Base-by-base conservation (phyloP, 2,888 invertebrate species). In the Agrenia bidenticulata region DNA sequence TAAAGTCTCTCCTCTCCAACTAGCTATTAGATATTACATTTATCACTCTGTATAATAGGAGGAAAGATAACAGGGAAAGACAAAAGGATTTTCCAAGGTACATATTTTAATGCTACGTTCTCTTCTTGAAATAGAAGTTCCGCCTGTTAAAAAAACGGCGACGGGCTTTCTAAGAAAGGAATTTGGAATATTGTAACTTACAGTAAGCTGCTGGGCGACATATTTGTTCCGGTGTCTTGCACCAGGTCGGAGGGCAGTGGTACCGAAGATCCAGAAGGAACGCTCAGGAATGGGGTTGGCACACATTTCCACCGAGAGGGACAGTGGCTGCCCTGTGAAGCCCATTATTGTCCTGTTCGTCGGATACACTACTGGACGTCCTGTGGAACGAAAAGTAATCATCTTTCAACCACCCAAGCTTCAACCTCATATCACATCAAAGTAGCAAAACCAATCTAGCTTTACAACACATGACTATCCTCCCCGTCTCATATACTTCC, bases 251-350 rank as follows among this genome's bases (percentile, higher is more conserved):
- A 79, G 77, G 49, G 77, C 77, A 55, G 73, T 69, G 49, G 73
- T 74, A 26, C 77, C 76, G 49, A 78, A 75, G 55, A 87, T 83
- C 88, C 88, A 88, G 70, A 86, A 80, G 24, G 85, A 84, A 77
- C 83, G 83, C 57, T 82, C 84, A 75, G 86, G 85, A 45, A 85
- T 83, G 2, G 90, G 90, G 80, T 89, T 88, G 74, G 89, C 89
- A 81, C 89, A 89, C 79, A 88, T 88, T 79, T 89, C 88, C 73
- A 88, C 87, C 45, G 86, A 84, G 49, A 89, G 80, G 72, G 87
- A 86, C 68, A 88, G 80, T 0, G 86, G 84, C 68, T 87, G 86
- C 37, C 89, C 89, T 64, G 86, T 85, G 76, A 87, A 85, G 19
- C 87, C 88, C 26, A 86, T 85, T 72, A 88, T 83, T 55, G 85